A percentile compares a stretch with the other conserved stretches of the same genome.
Conservation (phyloP, 1,140 invertebrate species). For the Drosophila bocki region DNA sequence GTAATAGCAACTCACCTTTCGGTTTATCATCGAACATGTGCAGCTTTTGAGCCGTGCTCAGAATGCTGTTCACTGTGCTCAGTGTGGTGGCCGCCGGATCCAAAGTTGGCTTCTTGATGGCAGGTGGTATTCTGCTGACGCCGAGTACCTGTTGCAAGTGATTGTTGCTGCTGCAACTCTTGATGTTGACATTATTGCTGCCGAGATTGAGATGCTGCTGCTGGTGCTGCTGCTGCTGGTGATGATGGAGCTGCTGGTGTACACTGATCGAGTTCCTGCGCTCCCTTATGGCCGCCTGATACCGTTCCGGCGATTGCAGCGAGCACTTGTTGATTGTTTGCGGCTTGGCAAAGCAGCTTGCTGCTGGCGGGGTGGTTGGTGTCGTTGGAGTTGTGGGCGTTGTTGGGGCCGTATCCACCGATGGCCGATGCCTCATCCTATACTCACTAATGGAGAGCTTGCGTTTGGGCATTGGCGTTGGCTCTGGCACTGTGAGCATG, state of each 20-base stretch:
- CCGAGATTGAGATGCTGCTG: slow-evolving; percentile 4
- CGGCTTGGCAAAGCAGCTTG: slow-evolving; percentile 50
- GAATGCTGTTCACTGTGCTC: slow-evolving; percentile 68
- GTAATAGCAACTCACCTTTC: slow-evolving; percentile 44
- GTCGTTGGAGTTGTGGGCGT: slow-evolving; percentile 47
- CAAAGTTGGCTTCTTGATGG: slow-evolving; percentile 27
- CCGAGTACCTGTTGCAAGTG: slow-evolving; percentile 33
- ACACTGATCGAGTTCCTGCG: slow-evolving; percentile 71
- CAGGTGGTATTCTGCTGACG: slow-evolving; percentile 15
- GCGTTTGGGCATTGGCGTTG: slow-evolving; percentile 78
- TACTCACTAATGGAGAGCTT: slow-evolving; percentile 84
- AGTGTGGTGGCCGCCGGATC: slow-evolving; percentile 60
- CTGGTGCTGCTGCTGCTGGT: slow-evolving; percentile 20
- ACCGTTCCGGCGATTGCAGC: slow-evolving; percentile 71
- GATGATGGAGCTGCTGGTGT: slow-evolving; percentile 38
- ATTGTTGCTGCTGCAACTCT: slow-evolving; percentile 18
- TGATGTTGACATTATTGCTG: slow-evolving; percentile 33
- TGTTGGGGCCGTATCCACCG: slow-evolving; percentile 64
- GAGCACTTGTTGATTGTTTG: slow-evolving; percentile 75
- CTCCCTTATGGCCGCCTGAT: slow-evolving; percentile 68
- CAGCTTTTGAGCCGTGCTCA: slow-evolving; percentile 69
- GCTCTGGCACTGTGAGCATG: slow-evolving; percentile 73
- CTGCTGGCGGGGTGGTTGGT: slow-evolving; percentile 41
- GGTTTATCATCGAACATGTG: slow-evolving; percentile 76
- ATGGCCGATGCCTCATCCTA: slow-evolving; percentile 76